Evolutionary conservation across 2,888 invertebrate species (phyloP).

Genomic region (Peribatodes rhomboidaria): DNA sequence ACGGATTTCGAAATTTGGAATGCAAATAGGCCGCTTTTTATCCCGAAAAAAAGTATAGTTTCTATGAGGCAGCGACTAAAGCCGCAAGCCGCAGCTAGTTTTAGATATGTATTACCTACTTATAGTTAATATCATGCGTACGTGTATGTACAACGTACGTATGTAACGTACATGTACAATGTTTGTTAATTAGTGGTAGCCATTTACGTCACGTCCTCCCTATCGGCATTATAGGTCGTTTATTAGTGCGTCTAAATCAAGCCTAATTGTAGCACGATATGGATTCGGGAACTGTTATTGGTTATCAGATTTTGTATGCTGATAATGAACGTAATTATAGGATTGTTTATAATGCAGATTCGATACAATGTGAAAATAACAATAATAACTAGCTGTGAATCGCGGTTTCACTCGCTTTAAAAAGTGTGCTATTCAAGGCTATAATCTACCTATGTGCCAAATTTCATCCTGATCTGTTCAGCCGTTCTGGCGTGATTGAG

Average conservation of each 20-base stretch:
- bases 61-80: too few relatives aligned
- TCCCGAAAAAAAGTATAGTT: too few relatives aligned
- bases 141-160: slow-evolving; percentile 12
- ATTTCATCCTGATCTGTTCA: too few relatives aligned
- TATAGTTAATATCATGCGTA: background rate
- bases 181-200: slow-evolving; percentile 51
- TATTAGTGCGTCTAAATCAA: slow-evolving; percentile 66
- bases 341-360: background rate
- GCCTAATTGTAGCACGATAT: slow-evolving; percentile 54
- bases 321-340: slow-evolving; percentile 6
- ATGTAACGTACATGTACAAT: slow-evolving; percentile 14
- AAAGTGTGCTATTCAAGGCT: too few relatives aligned
- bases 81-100: too few relatives aligned
- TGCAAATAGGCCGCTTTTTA: too few relatives aligned
- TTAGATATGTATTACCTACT: too few relatives aligned
- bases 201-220: slow-evolving; percentile 61
- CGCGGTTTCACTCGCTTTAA: background rate
- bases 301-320: slow-evolving; percentile 18
- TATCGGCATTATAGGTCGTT: slow-evolving; percentile 56
- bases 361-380: background rate
- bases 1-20: too few relatives aligned
- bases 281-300: slow-evolving; percentile 25
- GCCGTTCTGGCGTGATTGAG: too few relatives aligned
- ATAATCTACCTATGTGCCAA: too few relatives aligned
- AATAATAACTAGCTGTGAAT: background rate